Evolutionary conservation across 35 echinoderm and acorn worm genomes (phyloP), one percentile per base, ranked within the genome.

Genomic region (Amphiura filiformis): DNA sequence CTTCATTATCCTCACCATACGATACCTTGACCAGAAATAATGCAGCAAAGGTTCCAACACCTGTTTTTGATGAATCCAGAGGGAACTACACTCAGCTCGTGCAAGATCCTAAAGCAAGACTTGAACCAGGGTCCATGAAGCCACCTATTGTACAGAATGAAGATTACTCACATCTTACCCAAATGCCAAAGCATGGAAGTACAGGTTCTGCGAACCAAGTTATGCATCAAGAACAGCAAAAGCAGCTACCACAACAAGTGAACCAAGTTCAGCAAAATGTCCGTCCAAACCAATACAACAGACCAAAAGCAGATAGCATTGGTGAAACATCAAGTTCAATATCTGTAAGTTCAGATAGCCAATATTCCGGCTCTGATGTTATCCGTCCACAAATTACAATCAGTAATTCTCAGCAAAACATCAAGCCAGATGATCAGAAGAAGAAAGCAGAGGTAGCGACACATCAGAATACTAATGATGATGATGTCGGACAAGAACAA

Each of bases 41-140:
- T n/a, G 7, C 61, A 70, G 15, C 61, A 70, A 52, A 52, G 17
- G 26, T 70, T 15, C 28, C 61, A 2, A 23, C 61, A 13, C 61
- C 61, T 70, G 61, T 70, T 70, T 52, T 70, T 70, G 61, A 70
- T 70, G 61, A 70, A 70, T n/a, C 9, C 7, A n/a, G 61, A 70
- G 61, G 61, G 11, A 70, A 70, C 26, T 70, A 70, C 28, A 70
- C 61, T 26, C 61, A 70, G 28, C 61, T 70, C 2, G 26, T 70
- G 44, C 44, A 5, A 70, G 61, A 70, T 70, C 26, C 15, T 3
- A 70, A n/a, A 70, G 17, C 11, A 15, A 70, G 61, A n/a, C 61
- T 70, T 70, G 61, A 70, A 70, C 61, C 61, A 70, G 61, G 15
- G 61, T 70, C 61, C 28, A 3, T 70, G 26, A 70, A 70, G 41